Percentiles rank a stretch among this genome's conserved stretches.
Conservation (phyloP, 2,888 invertebrate species). For the Drosophila putrida region DNA sequence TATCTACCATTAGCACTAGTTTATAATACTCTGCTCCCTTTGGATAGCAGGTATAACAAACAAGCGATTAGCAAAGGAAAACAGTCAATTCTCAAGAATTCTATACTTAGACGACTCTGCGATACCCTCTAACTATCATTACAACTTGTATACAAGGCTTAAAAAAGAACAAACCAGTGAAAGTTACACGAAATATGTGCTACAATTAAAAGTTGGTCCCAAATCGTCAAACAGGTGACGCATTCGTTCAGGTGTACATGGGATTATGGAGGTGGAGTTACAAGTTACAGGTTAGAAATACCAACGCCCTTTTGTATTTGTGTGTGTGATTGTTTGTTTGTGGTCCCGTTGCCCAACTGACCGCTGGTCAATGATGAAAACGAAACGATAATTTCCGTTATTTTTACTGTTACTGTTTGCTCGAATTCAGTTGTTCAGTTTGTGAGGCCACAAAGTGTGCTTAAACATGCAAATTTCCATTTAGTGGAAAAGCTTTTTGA, state of each 20-base stretch:
- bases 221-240: constrained; percentile 7
- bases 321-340: constrained; percentile 31
- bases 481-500: constrained; percentile 67
- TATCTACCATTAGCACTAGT: not conserved
- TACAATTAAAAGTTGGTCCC: constrained; percentile 10
- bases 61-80: not conserved
- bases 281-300: constrained; percentile 1
- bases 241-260: constrained; percentile 5
- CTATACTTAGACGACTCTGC: not conserved
- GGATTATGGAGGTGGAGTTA: not conserved
- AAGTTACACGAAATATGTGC: not conserved
- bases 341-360: constrained; percentile 18
- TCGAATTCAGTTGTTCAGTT: constrained; percentile 24
- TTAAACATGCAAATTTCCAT: constrained; percentile 74
- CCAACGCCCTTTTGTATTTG: not conserved
- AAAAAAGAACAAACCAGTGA: not conserved
- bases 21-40: not conserved
- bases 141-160: too few species aligned
- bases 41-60: not conserved
- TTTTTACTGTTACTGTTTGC: constrained; percentile 21
- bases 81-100: not conserved
- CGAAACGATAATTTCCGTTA: constrained; percentile 69
- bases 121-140: not conserved
- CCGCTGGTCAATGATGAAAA: constrained; percentile 61
- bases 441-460: constrained; percentile 60